Conservation (phyloP, 2,888 invertebrate species). For the Yponomeuta cagnagella region DNA sequence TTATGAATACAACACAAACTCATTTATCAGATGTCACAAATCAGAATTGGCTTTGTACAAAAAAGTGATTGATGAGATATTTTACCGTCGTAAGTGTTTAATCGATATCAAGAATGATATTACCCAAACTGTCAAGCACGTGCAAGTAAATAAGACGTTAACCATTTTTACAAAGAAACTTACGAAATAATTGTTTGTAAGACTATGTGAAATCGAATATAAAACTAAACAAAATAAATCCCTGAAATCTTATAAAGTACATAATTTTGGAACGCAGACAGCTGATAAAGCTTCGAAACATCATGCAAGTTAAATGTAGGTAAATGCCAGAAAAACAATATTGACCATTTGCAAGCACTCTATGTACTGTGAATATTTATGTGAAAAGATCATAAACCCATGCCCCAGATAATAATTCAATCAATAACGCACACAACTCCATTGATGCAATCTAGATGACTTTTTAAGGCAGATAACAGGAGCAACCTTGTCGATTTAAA, state of each 20-base stretch:
- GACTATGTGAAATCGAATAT: neutral
- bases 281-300: slow-evolving; percentile 15
- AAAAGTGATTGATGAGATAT: neutral
- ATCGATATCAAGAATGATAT: neutral
- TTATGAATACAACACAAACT: neutral
- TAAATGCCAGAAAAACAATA: slow-evolving; percentile 21
- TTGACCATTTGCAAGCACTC: slow-evolving; percentile 42
- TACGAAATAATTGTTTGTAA: neutral
- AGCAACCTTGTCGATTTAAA: neutral
- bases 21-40: neutral
- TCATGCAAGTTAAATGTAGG: slow-evolving; percentile 36
- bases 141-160: slow-evolving; percentile 16
- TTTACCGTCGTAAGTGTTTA: neutral
- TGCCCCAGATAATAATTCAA: neutral
- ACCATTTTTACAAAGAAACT: neutral
- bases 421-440: no score
- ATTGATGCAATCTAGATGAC: no score
- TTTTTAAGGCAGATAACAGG: no score
- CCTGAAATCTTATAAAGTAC: slow-evolving; percentile 17
- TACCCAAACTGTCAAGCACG: slow-evolving; percentile 17
- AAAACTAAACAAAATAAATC: neutral
- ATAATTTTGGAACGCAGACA: slow-evolving; percentile 29
- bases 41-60: neutral
- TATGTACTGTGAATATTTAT: slow-evolving; percentile 34
- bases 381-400: slow-evolving; percentile 33